Base-by-base conservation (phyloP, 1,140 invertebrate genomes). In the Papilio xuthus region DNA sequence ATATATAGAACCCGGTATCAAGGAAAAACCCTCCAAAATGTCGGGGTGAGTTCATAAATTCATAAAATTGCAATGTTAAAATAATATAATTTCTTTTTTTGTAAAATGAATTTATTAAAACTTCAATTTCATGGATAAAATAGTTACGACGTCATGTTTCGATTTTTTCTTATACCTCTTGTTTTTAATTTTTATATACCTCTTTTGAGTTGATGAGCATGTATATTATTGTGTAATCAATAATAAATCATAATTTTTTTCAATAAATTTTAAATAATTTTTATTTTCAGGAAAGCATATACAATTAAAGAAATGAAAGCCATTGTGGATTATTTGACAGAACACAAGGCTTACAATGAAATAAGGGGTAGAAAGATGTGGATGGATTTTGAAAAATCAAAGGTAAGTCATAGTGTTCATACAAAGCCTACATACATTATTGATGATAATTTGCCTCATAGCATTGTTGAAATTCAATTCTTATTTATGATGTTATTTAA, bases 281-380 rank as follows among this genome's bases (percentile, higher is more conserved):
- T 92, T 7, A n/a, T n/a, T 75, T 90, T 53, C 75, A 93, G 92
- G n/a, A 91, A 87, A 85, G 26, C 89, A 15, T 93, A 93, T 83
- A 88, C 90, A n/a, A 88, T 92, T 83, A 86, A 79, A 20, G 92
- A 93, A 73, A 89, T 91, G 88, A 92, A 89, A 79, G 67, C 67
- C 13, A 93, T 93, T 79, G 91, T 93, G 15, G 89, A 92, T 0
- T 92, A 93, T 83, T 80, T 93, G 80, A 78, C 76, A 67, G 87
- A 89, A 79, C 83, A 88, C 26, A 88, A 85, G 83, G 83, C 83
- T 26, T 93, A 88, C 79, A 69, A 77, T 73, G 87, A 92, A 84
- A 83, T 86, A 28, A 91, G 80, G 75, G 92, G 88, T 15, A 87
- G 89, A 77, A 93, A 92, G 83, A 89, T 93, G 86, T 93, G 91